Percentiles rank a stretch among this genome's conserved stretches.
These are phyloP conservation scores for Prunella strophiata DNA, from an alignment of 2,797 vertebrate genomes.

Conservation along the genomic window DNA sequence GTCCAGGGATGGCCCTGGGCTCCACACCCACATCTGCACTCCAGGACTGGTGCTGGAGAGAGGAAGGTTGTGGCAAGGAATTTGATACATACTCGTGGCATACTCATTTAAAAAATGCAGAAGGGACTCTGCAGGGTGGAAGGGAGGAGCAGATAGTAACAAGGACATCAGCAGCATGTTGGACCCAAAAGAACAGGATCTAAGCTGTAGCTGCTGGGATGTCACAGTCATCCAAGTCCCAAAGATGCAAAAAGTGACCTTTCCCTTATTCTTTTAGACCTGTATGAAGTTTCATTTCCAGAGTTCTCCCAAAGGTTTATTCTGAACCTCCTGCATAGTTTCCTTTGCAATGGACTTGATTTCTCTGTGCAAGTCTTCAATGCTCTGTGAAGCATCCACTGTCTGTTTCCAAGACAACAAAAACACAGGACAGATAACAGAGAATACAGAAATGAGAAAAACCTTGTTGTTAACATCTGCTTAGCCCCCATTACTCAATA, in stretches of 20 bases:
- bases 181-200: background rate
- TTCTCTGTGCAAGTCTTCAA: constrained; percentile 86
- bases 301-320: constrained; percentile 81
- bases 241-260: background rate
- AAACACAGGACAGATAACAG: background rate
- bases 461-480: background rate
- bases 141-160: background rate
- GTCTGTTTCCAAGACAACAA: constrained; percentile 50
- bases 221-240: background rate
- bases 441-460: background rate
- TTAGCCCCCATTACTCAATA: background rate
- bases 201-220: background rate
- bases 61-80: background rate
- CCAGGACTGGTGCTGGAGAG: background rate
- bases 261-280: background rate
- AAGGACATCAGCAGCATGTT: background rate
- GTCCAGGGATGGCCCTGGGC: background rate
- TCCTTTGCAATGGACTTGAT: constrained; percentile 78
- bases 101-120: background rate
- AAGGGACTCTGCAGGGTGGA: background rate
- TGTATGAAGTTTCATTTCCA: constrained; percentile 79
- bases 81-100: rapidly evolving
- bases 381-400: constrained; percentile 82
- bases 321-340: constrained; percentile 67
- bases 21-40: background rate